Evolutionary conservation across 2,888 invertebrate species (phyloP), one percentile per base, ranked within the genome.

Genomic region (Leptopilina myrica): DNA sequence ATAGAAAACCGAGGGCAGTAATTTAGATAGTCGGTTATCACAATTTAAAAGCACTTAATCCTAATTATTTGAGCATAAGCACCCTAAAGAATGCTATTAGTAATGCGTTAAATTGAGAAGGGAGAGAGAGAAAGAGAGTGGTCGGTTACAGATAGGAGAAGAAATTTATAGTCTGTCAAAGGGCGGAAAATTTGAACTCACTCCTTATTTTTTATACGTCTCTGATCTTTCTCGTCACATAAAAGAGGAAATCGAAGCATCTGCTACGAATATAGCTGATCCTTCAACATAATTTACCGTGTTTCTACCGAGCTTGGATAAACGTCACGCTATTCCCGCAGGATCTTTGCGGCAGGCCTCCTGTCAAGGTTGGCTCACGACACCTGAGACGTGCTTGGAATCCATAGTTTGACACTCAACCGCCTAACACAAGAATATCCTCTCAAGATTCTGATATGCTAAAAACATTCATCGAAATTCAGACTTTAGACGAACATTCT

Each of bases 301-400:
- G 78, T 78, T 78, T 78, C 73, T 64, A 26, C 69, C 62, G 73
- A 78, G 59, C 62, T 62, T n/a, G 67, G 77, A 77, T 67, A 77
- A 77, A 67, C 59, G 67, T 66, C 49, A 56, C 66, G 59, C 77
- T 53, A 66, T 67, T 66, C 67, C 77, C 67, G 77, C 15, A 69
- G 78, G 69, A 73, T 67, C 67, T 69, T 49, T 62, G 67, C 64
- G 64, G 66, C 65, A 67, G 67, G 77, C 59, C 66, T 73, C 53
- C 64, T 73, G 78, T 75, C 73, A 64, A 78, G 78, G 75, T 73
- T 78, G 78, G 78, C 75, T 78, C 78, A 78, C 14, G 78, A 75
- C 73, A 75, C 64, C 73, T 33, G 26, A 64, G 64, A 78, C 78
- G 78, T 78, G 78, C 64, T 56, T 64, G 12, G 78, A 73, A 78